phyloP scores from a whole-genome alignment of 1,140 invertebrate species.

The Ceratosolen fusciceps region DNA sequence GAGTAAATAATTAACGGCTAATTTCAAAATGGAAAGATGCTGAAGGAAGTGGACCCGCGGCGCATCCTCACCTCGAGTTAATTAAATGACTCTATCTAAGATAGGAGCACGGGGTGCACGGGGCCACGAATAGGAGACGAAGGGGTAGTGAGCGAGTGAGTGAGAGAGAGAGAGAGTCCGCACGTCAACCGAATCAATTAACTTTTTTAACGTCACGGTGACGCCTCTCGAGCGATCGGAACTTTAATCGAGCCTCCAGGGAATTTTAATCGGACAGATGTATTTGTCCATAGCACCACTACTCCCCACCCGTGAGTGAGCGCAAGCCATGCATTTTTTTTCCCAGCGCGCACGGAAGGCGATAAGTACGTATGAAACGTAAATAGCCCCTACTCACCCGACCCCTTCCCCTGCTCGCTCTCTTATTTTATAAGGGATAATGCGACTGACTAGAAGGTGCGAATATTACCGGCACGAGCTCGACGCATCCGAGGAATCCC shows the following conservation, averaged over 20 bases:
- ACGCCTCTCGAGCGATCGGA: constrained; percentile 22
- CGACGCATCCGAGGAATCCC: no score
- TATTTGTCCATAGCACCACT: constrained; percentile 31
- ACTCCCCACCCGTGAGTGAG: no score
- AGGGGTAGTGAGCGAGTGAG: neutral
- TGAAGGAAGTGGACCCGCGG: neutral
- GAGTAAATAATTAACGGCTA: constrained; percentile 4
- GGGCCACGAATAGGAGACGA: neutral
- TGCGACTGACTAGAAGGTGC: no score
- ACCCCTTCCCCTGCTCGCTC: no score
- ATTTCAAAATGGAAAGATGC: neutral
- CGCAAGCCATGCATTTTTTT: no score
- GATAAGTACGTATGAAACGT: neutral
- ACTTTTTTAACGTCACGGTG: constrained; percentile 4
- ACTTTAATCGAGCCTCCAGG: constrained; percentile 32
- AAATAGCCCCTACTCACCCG: no score
- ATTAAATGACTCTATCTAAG: constrained; percentile 26
- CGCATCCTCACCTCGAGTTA: constrained; percentile 22
- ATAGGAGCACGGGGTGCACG: neutral
- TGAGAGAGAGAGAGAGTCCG: constrained; percentile 19
- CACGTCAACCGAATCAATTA: constrained; percentile 42
- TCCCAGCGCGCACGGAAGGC: no score
- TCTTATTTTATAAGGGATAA: no score
- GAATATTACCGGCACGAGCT: no score
- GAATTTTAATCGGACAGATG: constrained; percentile 40